A percentile compares a stretch with the other conserved stretches of the same genome.
phyloP scores from a whole-genome alignment of 2,113 vertebrate genomes.

The Jacana jacana region DNA sequence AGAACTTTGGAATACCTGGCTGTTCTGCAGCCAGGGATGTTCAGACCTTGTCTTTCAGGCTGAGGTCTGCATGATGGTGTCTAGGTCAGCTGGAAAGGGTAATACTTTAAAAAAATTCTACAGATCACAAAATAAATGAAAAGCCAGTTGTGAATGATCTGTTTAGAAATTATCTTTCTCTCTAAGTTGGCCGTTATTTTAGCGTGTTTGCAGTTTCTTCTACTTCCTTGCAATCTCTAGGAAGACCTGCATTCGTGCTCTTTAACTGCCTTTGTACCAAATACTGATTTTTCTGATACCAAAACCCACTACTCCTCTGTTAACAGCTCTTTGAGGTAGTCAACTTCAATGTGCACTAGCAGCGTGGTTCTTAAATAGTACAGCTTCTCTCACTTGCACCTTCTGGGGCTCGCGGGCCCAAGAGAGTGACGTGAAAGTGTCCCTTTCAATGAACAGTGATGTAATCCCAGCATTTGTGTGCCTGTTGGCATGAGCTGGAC shows the following conservation, averaged over 20 bases:
- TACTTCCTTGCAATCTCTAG: neutral
- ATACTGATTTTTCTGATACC: neutral
- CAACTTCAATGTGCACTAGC: neutral
- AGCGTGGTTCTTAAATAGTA: neutral
- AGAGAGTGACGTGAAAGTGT: neutral
- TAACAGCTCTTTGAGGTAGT: neutral
- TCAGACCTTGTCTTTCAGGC: neutral
- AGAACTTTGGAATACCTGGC: neutral
- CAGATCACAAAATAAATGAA: neutral
- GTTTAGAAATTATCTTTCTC: neutral
- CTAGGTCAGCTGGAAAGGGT: neutral
- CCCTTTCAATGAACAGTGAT: neutral
- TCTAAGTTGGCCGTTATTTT: neutral
- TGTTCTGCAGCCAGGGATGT: fast-evolving
- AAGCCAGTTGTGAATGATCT: neutral
- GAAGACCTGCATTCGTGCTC: neutral
- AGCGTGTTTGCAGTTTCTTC: neutral
- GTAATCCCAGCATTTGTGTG: neutral
- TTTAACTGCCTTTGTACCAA: neutral
- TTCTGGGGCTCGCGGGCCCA: neutral
- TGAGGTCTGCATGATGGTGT: neutral
- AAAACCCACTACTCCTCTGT: neutral
- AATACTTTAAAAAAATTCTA: neutral
- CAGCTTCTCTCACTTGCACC: neutral
- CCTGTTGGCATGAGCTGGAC: neutral